Conservation (phyloP, 2,113 vertebrate genomes). For the Apeltes quadracus region DNA sequence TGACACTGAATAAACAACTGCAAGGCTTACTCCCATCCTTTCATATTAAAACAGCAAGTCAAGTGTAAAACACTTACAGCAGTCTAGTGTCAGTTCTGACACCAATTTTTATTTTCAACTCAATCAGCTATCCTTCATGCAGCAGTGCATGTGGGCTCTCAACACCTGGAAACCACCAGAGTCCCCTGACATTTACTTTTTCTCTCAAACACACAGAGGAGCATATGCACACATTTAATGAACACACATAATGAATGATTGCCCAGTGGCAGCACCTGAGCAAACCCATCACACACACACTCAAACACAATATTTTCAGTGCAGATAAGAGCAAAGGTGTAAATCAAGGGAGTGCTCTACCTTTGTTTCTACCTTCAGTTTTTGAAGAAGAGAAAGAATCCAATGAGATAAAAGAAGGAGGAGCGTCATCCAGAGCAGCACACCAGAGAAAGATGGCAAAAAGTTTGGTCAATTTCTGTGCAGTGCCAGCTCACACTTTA, state of each 20-base stretch:
- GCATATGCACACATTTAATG: conserved; percentile 45
- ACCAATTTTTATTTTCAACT: conserved; percentile 34
- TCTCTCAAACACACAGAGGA: conserved; percentile 29
- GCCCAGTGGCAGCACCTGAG: conserved; percentile 29
- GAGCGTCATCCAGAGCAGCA: conserved; percentile 56
- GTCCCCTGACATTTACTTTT: conserved; percentile 25
- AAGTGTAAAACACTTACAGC: conserved; percentile 26
- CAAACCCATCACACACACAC: conserved; percentile 11
- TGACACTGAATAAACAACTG: conserved; percentile 34
- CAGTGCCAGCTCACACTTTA: conserved; percentile 34
- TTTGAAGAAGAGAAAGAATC: conserved; percentile 78
- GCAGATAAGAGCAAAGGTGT: conserved; percentile 19
- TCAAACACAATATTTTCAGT: conserved; percentile 18
- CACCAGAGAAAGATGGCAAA: conserved; percentile 61
- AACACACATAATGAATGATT: conserved; percentile 53
- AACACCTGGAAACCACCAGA: conserved; percentile 31
- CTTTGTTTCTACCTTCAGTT: conserved; percentile 96
- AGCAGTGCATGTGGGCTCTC: conserved; percentile 21
- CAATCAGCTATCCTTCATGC: conserved; percentile 38
- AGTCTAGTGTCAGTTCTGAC: neutral
- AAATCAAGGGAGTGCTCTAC: conserved; percentile 79
- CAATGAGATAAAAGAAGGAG: conserved; percentile 58
- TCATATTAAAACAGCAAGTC: conserved; percentile 38
- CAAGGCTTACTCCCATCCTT: conserved; percentile 32
- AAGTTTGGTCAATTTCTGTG: conserved; percentile 43